Percentiles rank a stretch among this genome's conserved stretches.
Evolutionary conservation across 2,888 invertebrate species (phyloP).

Genomic region (Ochropacha duplaris): DNA sequence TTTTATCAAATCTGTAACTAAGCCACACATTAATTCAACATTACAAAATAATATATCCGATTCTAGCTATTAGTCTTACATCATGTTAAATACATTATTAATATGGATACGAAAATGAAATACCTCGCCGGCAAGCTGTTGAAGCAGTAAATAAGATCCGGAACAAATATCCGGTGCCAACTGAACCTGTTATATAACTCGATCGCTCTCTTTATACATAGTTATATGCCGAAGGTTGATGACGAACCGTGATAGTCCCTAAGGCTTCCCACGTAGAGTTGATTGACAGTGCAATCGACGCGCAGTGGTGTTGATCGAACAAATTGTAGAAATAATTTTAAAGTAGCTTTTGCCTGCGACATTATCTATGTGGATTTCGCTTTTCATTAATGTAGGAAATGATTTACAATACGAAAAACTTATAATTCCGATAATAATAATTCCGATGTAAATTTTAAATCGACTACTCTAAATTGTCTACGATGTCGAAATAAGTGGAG

Average conservation of each 20-base stretch:
- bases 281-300: slow-evolving; percentile 71
- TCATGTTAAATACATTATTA: slow-evolving; percentile 47
- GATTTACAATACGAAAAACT: no score
- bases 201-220: slow-evolving; percentile 36
- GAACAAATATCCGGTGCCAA: slow-evolving; percentile 68
- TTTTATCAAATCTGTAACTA: no score
- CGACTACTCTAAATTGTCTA: no score
- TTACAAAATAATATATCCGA: not conserved
- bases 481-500: no score
- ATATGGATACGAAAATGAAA: slow-evolving; percentile 66
- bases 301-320: slow-evolving; percentile 24
- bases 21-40: no score
- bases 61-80: slow-evolving; percentile 39
- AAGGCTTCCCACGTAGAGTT: slow-evolving; percentile 50
- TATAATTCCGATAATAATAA: no score
- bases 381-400: no score
- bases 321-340: not conserved
- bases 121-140: slow-evolving; percentile 57
- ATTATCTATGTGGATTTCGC: no score
- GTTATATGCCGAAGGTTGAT: slow-evolving; percentile 37
- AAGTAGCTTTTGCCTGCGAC: no score
- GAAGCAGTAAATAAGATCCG: slow-evolving; percentile 73
- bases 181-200: slow-evolving; percentile 37
- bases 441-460: no score
- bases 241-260: slow-evolving; percentile 53